These are phyloP conservation scores for Alligator mississippiensis DNA, from an alignment of 2,113 vertebrate species.

Conservation along the genomic window DNA sequence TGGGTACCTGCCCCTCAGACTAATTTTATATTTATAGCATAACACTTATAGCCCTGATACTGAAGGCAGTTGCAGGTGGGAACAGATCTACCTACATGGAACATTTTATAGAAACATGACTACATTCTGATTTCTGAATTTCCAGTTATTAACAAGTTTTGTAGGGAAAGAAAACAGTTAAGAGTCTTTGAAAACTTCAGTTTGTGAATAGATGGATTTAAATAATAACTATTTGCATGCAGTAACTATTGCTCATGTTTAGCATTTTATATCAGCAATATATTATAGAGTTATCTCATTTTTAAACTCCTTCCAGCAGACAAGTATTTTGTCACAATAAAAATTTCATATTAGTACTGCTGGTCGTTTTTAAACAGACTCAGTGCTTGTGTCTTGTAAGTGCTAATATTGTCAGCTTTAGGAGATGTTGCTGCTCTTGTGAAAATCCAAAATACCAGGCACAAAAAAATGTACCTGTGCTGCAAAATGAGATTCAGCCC, in stretches of 20 bases:
- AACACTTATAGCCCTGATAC: background rate
- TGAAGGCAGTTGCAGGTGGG: constrained; percentile 15
- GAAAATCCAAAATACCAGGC: background rate
- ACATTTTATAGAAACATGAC: background rate
- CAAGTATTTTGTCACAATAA: background rate
- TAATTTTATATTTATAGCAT: constrained; percentile 20
- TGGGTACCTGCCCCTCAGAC: background rate
- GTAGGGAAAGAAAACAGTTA: constrained; percentile 8
- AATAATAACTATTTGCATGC: background rate
- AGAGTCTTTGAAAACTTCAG: background rate
- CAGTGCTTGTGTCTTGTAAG: constrained; percentile 33
- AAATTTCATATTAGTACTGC: background rate
- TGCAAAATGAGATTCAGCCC: constrained; percentile 33
- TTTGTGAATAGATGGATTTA: constrained; percentile 15
- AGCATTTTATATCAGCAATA: background rate
- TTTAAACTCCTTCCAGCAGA: constrained; percentile 33
- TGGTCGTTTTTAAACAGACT: constrained; percentile 45
- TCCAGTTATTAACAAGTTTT: constrained; percentile 28
- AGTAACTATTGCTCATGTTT: constrained; percentile 23
- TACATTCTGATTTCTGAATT: constrained; percentile 30
- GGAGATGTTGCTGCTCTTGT: constrained; percentile 11
- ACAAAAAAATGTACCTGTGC: constrained; percentile 12
- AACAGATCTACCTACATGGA: constrained; percentile 4
- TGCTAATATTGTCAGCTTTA: constrained; percentile 1
- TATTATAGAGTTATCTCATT: background rate